A percentile compares a stretch with the other conserved stretches of the same genome.
These are phyloP conservation scores for Drosophila teissieri DNA, from an alignment of 1,140 invertebrate genomes.

Conservation along the genomic window DNA sequence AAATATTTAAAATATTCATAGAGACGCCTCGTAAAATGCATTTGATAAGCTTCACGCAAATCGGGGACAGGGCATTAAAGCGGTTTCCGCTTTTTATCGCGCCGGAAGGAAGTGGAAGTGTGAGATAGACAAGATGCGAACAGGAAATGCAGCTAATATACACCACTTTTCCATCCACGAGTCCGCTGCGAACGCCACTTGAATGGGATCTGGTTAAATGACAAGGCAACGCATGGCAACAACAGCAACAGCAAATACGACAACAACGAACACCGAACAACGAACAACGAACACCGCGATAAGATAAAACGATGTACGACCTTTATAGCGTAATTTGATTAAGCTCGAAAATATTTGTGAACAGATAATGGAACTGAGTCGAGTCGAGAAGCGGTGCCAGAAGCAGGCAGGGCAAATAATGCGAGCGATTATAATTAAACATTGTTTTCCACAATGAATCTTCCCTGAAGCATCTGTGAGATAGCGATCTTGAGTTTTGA, in stretches of 20 bases:
- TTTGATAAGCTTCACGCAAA: constrained; percentile 70
- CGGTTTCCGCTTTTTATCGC: constrained; percentile 68
- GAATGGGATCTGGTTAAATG: constrained; percentile 35
- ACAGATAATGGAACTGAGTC: constrained; percentile 38
- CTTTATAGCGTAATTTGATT: constrained; percentile 83
- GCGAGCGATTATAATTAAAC: constrained; percentile 46
- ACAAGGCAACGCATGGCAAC: constrained; percentile 21
- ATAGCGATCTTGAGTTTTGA: constrained; percentile 15
- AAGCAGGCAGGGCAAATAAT: constrained; percentile 36
- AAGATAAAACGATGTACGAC: constrained; percentile 75
- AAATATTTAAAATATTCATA: constrained; percentile 60
- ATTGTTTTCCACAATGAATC: constrained; percentile 27
- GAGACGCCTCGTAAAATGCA: constrained; percentile 65
- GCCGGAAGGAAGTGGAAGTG: constrained; percentile 76
- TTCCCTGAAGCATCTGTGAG: constrained; percentile 7
- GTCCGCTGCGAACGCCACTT: constrained; percentile 43
- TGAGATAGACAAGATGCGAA: constrained; percentile 59
- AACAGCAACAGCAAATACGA: constrained; percentile 10
- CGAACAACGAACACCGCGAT: constrained; percentile 34
- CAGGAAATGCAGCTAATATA: constrained; percentile 79
- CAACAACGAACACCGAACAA: constrained; percentile 2
- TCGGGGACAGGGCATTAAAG: constrained; percentile 34
- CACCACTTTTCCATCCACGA: constrained; percentile 49
- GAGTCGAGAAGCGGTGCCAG: constrained; percentile 12
- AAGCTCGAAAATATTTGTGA: constrained; percentile 77